Conservation (phyloP, 2,888 invertebrate genomes). For the Silvanus unidentatus region DNA sequence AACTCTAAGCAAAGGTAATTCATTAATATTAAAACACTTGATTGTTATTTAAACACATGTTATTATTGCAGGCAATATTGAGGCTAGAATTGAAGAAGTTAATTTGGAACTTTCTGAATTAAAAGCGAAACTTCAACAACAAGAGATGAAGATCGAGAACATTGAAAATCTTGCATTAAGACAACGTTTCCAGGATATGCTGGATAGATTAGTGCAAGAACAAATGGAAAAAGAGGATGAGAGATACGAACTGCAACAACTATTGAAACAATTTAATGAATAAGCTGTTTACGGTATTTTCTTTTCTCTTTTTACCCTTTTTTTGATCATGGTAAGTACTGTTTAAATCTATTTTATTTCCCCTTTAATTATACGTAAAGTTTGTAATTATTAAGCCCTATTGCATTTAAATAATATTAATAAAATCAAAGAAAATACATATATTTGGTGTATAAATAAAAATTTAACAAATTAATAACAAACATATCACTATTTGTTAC, state of each 20-base stretch:
- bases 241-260: conserved; percentile 38
- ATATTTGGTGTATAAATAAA: too few species aligned
- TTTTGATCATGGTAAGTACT: too few species aligned
- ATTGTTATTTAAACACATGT: not conserved
- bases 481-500: conserved; percentile 24
- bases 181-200: conserved; percentile 70
- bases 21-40: conserved; percentile 6
- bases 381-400: too few species aligned
- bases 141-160: conserved; percentile 75
- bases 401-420: too few species aligned
- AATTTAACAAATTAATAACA: too few species aligned
- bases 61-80: conserved; percentile 31
- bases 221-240: conserved; percentile 75
- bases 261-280: conserved; percentile 28
- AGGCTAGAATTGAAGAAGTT: conserved; percentile 62
- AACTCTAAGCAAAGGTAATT: conserved; percentile 34
- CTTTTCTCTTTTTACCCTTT: too few species aligned
- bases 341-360: too few species aligned
- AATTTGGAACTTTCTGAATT: conserved; percentile 70
- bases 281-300: too few species aligned
- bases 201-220: conserved; percentile 74
- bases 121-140: conserved; percentile 66
- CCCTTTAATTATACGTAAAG: too few species aligned
- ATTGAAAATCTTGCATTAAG: conserved; percentile 79
- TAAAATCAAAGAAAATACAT: too few species aligned